Base-by-base conservation (phyloP, 2,888 invertebrate genomes). In the Gibbula magus region DNA sequence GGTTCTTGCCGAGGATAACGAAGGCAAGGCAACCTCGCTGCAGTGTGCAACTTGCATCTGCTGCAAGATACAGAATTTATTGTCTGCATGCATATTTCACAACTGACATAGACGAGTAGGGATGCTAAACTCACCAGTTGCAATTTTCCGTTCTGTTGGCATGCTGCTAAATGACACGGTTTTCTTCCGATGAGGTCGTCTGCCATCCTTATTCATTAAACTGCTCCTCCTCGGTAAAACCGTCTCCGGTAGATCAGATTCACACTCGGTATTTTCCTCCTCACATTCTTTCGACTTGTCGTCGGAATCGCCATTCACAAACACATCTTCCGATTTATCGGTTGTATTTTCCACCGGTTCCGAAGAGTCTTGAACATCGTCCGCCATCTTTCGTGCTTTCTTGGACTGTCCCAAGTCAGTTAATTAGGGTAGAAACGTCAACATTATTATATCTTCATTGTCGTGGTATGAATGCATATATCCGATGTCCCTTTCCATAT, bases 91-190 rank as follows among this genome's bases (percentile, higher is more conserved):
- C 45, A 45, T 45, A 45, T 45, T 10, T 45, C 10, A 45, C 45
- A 45, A 45, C 13, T 45, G 45, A 45, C 45, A 45, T 45, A 10
- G 13, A 13, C 45, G 45, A 45, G 45, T 13, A 45, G 13, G 45
- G 10, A 45, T 67, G 32, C 29, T 8, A 73, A 18, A 88, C 93
- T 90, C 88, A 94, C 94, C 94, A 89, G 94, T 94, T 66, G 94
- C 93, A 78, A 94, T 94, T 86, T 94, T 94, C 83, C 93, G 93
- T 83, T 94, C 94, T 16, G 90, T 89, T 4, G 92, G 92, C 91
- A 92, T 91, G 67, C 91, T 91, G 84, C 92, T 92, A 85, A 94
- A 93, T 22, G 93, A 93, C 77, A 94, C 93, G 18, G 93, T 93
- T 87, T 93, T 93, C 89, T 93, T 92, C 73, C 92, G 89, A 51